Evolutionary conservation across 1,140 invertebrate species (phyloP).

Genomic region (Galendromus occidentalis): DNA sequence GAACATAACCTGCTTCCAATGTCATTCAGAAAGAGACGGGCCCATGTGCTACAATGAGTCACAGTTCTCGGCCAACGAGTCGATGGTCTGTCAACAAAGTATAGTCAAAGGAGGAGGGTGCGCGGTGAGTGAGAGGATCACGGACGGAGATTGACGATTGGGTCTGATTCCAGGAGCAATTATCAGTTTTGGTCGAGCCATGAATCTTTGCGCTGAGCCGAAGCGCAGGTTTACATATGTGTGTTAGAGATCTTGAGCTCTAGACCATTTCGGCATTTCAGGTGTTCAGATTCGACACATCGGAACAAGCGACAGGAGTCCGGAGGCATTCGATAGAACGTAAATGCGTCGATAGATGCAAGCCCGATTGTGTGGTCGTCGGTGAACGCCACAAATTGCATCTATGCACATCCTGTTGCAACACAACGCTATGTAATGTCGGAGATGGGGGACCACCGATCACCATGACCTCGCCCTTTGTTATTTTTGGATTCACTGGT

Average conservation of each 20-base stretch:
- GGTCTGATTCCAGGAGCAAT: too few species aligned
- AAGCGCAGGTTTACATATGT: too few species aligned
- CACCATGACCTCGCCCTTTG: too few species aligned
- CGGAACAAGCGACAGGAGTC: background rate
- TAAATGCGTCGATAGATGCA: background rate
- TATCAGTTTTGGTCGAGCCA: too few species aligned
- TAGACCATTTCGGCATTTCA: background rate
- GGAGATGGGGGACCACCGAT: background rate
- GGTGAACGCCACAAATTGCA: conserved; percentile 3
- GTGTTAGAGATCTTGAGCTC: too few species aligned
- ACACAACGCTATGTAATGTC: background rate
- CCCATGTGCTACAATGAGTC: background rate
- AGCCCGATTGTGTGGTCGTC: conserved; percentile 1
- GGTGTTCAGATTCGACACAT: background rate
- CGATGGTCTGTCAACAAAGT: background rate
- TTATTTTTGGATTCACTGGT: too few species aligned
- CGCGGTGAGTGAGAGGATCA: background rate
- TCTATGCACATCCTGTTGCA: conserved; percentile 2
- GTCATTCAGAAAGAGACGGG: background rate
- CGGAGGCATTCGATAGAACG: conserved; percentile 1
- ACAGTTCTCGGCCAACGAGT: background rate
- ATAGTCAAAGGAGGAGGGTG: background rate
- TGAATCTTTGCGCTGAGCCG: too few species aligned
- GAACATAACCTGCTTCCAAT: background rate
- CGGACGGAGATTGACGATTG: too few species aligned